These are phyloP conservation scores for Protobothrops mucrosquamatus DNA, from an alignment of 2,113 vertebrate genomes.

Conservation along the genomic window DNA sequence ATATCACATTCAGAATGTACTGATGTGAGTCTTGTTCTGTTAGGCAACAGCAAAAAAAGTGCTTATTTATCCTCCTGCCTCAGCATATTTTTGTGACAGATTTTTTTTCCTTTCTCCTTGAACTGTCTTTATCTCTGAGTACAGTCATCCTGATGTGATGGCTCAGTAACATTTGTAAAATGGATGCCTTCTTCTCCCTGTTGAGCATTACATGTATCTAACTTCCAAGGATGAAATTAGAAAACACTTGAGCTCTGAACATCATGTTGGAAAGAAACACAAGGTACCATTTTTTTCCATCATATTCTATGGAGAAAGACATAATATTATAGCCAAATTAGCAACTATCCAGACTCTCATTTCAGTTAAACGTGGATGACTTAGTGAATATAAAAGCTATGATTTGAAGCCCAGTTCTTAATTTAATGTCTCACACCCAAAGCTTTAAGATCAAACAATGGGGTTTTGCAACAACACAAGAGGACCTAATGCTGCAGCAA, in stretches of 20 bases:
- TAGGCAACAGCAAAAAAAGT: neutral
- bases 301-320: neutral
- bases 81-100: slow-evolving; percentile 10
- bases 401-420: neutral
- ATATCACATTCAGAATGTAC: neutral
- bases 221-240: slow-evolving; percentile 19
- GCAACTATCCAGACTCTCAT: neutral
- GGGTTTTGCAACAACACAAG: neutral
- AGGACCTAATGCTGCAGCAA: neutral
- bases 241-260: neutral
- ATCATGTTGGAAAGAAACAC: neutral
- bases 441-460: neutral
- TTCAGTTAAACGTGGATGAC: slow-evolving; percentile 1
- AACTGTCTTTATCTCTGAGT: slow-evolving; percentile 18
- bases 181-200: neutral
- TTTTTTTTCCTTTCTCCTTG: neutral
- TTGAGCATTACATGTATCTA: slow-evolving; percentile 19
- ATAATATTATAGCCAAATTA: neutral
- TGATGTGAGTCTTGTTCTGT: neutral
- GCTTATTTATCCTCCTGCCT: neutral
- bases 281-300: slow-evolving; percentile 10
- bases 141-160: slow-evolving; percentile 5
- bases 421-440: neutral
- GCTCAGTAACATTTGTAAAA: slow-evolving; percentile 28
- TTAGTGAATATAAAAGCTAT: neutral